Evolutionary conservation across 1,140 invertebrate genomes (phyloP).

Genomic region (Meloidogyne floridensis): DNA sequence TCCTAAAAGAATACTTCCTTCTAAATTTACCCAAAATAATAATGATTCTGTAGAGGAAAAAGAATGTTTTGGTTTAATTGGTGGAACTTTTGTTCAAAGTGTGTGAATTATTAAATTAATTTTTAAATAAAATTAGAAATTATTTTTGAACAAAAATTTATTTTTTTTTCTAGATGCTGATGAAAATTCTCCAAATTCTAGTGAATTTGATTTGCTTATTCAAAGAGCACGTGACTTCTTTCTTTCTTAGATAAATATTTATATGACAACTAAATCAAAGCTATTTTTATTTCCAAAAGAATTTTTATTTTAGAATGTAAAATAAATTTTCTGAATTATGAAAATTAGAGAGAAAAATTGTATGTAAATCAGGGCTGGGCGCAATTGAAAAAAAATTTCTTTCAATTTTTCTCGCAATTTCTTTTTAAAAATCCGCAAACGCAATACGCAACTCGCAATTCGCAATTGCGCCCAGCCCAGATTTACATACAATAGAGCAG

Average conservation of each 20-base stretch:
- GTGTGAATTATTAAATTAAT: too few species aligned
- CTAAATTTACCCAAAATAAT: background rate
- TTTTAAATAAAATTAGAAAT: background rate
- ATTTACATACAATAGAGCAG: too few species aligned
- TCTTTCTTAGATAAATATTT: background rate
- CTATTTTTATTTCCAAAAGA: background rate
- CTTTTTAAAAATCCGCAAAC: too few species aligned
- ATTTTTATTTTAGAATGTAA: too few species aligned
- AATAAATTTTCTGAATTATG: too few species aligned
- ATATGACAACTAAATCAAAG: background rate
- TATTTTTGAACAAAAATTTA: background rate
- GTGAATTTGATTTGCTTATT: constrained; percentile 1
- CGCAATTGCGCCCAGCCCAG: too few species aligned
- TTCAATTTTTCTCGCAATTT: too few species aligned
- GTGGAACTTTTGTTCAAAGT: constrained; percentile 8
- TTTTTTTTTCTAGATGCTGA: background rate
- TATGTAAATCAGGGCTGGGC: too few species aligned
- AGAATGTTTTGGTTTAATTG: background rate
- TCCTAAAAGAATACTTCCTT: background rate
- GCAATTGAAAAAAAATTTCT: too few species aligned
- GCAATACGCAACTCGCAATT: too few species aligned
- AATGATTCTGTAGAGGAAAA: too few species aligned
- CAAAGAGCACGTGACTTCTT: background rate
- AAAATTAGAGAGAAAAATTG: too few species aligned
- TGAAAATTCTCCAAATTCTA: background rate